A percentile compares a stretch with the other conserved stretches of the same genome.
phyloP scores from a whole-genome alignment of 2,888 invertebrate genomes.

The Lasioglossum zephyrum region DNA sequence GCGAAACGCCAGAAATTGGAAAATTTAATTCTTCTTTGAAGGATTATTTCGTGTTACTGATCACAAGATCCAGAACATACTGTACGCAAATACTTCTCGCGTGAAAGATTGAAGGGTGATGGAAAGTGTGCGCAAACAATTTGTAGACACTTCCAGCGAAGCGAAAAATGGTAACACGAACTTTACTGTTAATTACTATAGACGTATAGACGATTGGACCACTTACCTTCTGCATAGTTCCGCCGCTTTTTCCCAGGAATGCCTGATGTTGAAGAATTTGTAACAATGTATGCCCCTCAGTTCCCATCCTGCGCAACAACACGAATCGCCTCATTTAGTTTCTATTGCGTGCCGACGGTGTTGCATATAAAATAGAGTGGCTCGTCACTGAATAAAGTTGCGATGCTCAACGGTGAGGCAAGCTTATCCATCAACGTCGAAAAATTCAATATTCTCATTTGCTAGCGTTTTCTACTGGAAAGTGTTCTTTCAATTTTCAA shows the following conservation, averaged over 20 bases:
- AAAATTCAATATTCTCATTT: not conserved
- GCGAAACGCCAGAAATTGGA: not conserved
- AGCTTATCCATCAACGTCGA: not conserved
- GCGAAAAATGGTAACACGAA: not conserved
- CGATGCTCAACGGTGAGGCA: not conserved
- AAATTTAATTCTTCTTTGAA: not conserved
- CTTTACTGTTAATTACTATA: not conserved
- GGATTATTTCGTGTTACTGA: not conserved
- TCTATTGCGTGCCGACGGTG: constrained; percentile 5
- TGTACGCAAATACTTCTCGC: not conserved
- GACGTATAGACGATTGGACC: constrained; percentile 20
- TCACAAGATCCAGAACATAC: not conserved
- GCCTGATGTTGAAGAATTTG: constrained; percentile 97
- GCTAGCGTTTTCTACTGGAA: not conserved
- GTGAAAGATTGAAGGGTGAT: not conserved
- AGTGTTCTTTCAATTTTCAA: not conserved
- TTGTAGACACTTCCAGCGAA: not conserved
- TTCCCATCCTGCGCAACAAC: constrained; percentile 92
- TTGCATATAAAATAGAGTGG: not conserved
- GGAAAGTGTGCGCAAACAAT: not conserved
- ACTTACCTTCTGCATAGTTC: constrained; percentile 95
- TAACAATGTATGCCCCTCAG: constrained; percentile 96
- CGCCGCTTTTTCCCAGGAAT: constrained; percentile 98
- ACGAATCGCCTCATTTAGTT: not conserved
- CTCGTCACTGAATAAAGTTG: not conserved